Percentiles rank a stretch among this genome's conserved stretches.
Evolutionary conservation across 1,140 invertebrate species (phyloP).

Genomic region (Luehdorfia chinensis): DNA sequence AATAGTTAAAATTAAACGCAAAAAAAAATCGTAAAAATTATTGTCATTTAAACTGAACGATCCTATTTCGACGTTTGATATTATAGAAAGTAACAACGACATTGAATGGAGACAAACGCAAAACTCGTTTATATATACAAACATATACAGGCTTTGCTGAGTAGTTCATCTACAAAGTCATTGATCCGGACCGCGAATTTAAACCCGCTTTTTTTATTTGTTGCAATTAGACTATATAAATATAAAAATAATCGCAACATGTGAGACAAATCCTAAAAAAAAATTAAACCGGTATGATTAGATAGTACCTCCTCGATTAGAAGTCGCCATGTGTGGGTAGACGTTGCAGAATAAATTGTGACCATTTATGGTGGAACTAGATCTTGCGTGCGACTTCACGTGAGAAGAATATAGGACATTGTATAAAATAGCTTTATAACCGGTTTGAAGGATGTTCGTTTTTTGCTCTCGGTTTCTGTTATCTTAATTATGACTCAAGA

Average conservation of each 20-base stretch:
- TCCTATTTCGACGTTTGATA: no score
- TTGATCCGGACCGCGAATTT: constrained; percentile 44
- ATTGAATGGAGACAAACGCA: constrained; percentile 34
- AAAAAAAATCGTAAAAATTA: no score
- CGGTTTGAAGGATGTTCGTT: neutral
- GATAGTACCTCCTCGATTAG: neutral
- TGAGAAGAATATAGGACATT: constrained; percentile 7
- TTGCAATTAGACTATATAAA: constrained; percentile 12
- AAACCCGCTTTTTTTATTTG: constrained; percentile 41
- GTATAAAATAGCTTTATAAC: neutral
- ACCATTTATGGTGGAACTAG: constrained; percentile 1
- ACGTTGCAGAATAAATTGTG: constrained; percentile 3
- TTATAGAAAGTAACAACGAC: neutral
- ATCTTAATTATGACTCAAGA: neutral
- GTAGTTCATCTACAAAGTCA: constrained; percentile 53
- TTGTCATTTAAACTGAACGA: no score
- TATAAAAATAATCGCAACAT: neutral
- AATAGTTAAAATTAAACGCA: no score
- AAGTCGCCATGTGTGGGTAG: constrained; percentile 3
- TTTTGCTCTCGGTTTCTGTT: neutral
- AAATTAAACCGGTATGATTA: neutral
- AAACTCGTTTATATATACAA: constrained; percentile 39
- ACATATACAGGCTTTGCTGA: constrained; percentile 33
- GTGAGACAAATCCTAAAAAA: neutral
- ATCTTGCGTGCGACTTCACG: neutral